These are phyloP conservation scores for Pinna nobilis DNA, from an alignment of 1,140 invertebrate genomes.

Conservation along the genomic window DNA sequence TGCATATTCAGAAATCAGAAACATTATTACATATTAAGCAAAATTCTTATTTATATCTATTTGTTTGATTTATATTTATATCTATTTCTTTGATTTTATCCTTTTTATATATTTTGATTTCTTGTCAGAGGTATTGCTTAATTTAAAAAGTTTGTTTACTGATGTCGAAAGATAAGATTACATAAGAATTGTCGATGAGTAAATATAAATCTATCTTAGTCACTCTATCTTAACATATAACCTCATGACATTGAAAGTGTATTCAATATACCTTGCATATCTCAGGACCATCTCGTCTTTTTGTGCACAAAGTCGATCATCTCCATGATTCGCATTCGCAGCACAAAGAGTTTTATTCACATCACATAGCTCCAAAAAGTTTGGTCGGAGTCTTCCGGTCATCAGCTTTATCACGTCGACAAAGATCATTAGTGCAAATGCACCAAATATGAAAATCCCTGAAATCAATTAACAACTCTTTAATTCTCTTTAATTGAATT, in stretches of 20 bases:
- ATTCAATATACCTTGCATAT: constrained; percentile 62
- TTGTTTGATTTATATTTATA: not conserved
- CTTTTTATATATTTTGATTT: not conserved
- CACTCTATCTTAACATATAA: no score
- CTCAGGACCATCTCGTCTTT: constrained; percentile 49
- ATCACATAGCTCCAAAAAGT: constrained; percentile 65
- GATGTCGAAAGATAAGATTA: no score
- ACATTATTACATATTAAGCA: no score
- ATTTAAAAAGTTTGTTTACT: no score
- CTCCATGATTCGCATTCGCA: constrained; percentile 41
- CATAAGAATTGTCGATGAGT: no score
- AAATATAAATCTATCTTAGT: no score
- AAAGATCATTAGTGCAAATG: constrained; percentile 64
- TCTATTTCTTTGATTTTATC: not conserved
- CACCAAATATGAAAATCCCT: constrained; percentile 69
- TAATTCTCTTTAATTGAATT: not conserved
- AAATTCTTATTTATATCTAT: no score
- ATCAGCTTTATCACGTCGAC: constrained; percentile 67
- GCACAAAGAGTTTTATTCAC: constrained; percentile 55
- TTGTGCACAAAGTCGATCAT: constrained; percentile 58
- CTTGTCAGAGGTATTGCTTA: no score
- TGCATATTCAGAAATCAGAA: no score
- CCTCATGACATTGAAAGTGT: no score
- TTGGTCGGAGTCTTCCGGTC: constrained; percentile 63
- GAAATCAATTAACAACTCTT: constrained; percentile 7